phyloP scores from a whole-genome alignment of 1,140 invertebrate species.

The Macrobrachium nipponense region DNA sequence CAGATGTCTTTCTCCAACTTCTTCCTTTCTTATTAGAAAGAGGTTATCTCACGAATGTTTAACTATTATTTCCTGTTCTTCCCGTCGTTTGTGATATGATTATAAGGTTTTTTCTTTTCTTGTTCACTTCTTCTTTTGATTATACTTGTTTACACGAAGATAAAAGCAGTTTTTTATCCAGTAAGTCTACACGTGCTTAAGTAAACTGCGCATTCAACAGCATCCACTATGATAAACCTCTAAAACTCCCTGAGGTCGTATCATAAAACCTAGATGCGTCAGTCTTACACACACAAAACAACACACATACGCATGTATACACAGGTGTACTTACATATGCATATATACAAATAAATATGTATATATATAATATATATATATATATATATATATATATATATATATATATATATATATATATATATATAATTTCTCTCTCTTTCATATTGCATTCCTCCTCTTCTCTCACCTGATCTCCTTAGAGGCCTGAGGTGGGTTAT shows the following conservation, averaged over 20 bases:
- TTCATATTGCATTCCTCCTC: background rate
- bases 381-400: background rate
- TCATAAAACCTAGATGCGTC: no score
- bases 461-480: slow-evolving; percentile 64
- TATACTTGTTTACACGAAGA: no score
- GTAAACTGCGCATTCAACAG: no score
- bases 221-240: no score
- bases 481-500: slow-evolving; percentile 55
- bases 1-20: no score
- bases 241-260: no score
- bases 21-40: no score
- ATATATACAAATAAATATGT: background rate
- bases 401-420: slow-evolving; percentile 28
- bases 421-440: slow-evolving; percentile 10
- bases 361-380: background rate
- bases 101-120: background rate
- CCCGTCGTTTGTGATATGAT: no score
- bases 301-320: background rate
- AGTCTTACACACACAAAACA: background rate
- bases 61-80: no score
- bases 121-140: no score
- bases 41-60: no score
- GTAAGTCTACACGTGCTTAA: no score
- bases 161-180: background rate
- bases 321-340: slow-evolving; percentile 3